A percentile compares a stretch with the other conserved stretches of the same genome.
Evolutionary conservation across 2,888 invertebrate genomes (phyloP).

Genomic region (Parnassius orleans): DNA sequence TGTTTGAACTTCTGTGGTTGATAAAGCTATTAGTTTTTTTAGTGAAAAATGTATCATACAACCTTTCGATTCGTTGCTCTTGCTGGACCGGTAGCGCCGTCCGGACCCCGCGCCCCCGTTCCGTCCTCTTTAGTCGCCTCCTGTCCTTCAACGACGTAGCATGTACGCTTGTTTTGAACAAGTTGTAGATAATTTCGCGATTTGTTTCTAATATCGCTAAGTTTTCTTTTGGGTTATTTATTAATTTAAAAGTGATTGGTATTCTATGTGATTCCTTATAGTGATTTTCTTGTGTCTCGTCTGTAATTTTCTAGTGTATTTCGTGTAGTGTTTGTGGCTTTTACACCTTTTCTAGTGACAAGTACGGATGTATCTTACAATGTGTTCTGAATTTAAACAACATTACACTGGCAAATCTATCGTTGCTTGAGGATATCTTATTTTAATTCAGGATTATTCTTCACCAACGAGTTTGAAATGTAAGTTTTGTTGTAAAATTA

Average conservation of each 20-base stretch:
- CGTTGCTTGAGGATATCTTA: conserved; percentile 9
- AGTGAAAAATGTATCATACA: conserved; percentile 17
- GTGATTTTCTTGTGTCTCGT: conserved; percentile 8
- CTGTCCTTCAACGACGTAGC: conserved; percentile 14
- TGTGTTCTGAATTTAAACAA: conserved; percentile 26
- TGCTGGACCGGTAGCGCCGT: conserved; percentile 17
- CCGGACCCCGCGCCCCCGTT: conserved; percentile 10
- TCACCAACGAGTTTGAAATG: background rate
- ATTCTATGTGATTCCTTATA: conserved; percentile 3
- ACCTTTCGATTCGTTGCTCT: conserved; percentile 5
- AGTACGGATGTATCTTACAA: conserved; percentile 22
- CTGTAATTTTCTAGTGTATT: conserved; percentile 9
- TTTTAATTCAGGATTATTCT: conserved; percentile 3
- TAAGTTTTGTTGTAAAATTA: conserved; percentile 1
- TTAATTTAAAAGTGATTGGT: conserved; percentile 10
- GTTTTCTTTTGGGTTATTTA: conserved; percentile 16
- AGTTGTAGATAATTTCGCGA: conserved; percentile 25
- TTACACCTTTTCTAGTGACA: conserved; percentile 24
- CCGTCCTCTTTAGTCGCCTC: conserved; percentile 22
- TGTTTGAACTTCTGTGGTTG: background rate
- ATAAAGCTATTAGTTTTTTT: background rate
- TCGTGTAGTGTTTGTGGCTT: conserved; percentile 18
- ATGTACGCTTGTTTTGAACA: conserved; percentile 16
- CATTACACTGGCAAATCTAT: conserved; percentile 7
- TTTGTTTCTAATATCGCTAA: conserved; percentile 16